Evolutionary conservation across 2,113 vertebrate species (phyloP).

Genomic region (Megaceryle torquata): DNA sequence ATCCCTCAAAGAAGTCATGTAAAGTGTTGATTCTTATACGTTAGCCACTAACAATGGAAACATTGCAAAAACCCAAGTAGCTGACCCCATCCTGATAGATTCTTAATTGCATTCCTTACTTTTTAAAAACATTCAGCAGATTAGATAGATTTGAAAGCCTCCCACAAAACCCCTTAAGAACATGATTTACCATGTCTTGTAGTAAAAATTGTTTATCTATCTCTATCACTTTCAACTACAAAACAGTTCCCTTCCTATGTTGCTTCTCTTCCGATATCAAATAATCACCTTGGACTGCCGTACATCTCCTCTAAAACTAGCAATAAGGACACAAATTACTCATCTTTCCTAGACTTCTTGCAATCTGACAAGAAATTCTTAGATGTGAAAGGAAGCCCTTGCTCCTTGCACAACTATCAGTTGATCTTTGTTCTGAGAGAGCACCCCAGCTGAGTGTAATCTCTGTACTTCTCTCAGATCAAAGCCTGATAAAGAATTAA

Average conservation of each 20-base stretch:
- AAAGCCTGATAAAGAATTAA: not conserved
- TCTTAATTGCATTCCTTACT: not conserved
- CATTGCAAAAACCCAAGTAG: not conserved
- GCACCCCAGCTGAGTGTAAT: not conserved
- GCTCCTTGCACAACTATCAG: not conserved
- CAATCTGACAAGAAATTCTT: not conserved
- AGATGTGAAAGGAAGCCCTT: not conserved
- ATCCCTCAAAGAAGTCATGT: not conserved
- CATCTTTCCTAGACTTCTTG: not conserved
- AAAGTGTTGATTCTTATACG: not conserved
- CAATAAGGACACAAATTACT: not conserved
- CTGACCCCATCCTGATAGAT: not conserved
- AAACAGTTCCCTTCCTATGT: not conserved
- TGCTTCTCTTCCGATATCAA: not conserved
- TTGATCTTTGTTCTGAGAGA: not conserved
- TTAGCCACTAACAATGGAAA: not conserved
- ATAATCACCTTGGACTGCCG: not conserved
- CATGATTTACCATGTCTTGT: not conserved
- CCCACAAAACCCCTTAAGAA: not conserved
- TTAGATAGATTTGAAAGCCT: accelerated
- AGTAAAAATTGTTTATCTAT: not conserved
- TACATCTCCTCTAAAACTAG: not conserved
- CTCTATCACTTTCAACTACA: not conserved
- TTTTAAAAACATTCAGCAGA: not conserved
- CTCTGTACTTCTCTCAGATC: not conserved